phyloP scores from a whole-genome alignment of 2,888 invertebrate species.

The Zaprionus bogoriensis region DNA sequence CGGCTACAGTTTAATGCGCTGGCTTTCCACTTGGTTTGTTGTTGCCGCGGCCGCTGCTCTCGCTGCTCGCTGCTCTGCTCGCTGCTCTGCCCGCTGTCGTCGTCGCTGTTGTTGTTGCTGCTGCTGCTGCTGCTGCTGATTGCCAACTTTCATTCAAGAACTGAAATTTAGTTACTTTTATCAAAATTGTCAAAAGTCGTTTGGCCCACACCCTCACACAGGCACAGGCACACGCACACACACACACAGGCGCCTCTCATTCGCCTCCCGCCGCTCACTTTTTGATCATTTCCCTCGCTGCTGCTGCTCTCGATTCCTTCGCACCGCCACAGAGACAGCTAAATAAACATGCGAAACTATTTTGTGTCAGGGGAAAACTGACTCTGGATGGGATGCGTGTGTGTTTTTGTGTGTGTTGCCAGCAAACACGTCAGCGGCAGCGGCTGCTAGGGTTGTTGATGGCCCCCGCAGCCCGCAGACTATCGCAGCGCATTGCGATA shows the following conservation, averaged over 20 bases:
- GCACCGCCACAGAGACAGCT: neutral
- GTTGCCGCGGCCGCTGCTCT: conserved; percentile 35
- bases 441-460: conserved; percentile 4
- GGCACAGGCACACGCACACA: neutral
- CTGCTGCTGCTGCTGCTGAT: conserved; percentile 1
- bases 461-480: neutral
- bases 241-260: neutral
- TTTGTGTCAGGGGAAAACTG: conserved; percentile 13
- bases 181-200: conserved; percentile 2
- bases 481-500: no score
- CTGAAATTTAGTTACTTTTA: conserved; percentile 18
- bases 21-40: conserved; percentile 42
- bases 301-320: neutral
- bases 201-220: neutral
- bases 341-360: neutral
- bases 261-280: neutral
- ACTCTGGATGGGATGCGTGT: conserved; percentile 12
- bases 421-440: conserved; percentile 9
- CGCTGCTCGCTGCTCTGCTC: neutral
- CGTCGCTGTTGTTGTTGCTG: conserved; percentile 7
- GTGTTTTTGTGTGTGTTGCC: neutral
- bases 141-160: conserved; percentile 32
- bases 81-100: conserved; percentile 7
- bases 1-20: conserved; percentile 60
- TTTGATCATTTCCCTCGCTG: neutral